These are phyloP conservation scores for Tarsius wallacei DNA, from an alignment of 2,797 vertebrate species.

Conservation along the genomic window DNA sequence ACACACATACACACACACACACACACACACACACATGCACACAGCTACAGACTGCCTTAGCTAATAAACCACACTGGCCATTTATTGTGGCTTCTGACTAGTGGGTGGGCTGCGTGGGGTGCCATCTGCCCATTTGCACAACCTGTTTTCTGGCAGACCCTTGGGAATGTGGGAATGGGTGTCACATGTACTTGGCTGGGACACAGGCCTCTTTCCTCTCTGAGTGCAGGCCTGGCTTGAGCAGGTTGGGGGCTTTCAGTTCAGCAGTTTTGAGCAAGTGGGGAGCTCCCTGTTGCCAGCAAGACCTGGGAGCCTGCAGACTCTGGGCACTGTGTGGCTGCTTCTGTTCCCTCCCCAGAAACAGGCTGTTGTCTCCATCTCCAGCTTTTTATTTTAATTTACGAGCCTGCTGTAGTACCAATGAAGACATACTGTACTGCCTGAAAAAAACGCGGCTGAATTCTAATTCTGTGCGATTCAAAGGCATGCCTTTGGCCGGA, in stretches of 20 bases:
- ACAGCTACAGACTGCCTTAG: accelerated
- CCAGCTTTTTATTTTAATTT: constrained; percentile 72
- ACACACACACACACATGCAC: accelerated
- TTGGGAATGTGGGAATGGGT: neutral
- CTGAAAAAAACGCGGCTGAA: constrained; percentile 8
- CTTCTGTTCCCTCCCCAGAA: neutral
- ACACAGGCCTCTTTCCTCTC: neutral
- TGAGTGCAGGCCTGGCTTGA: neutral
- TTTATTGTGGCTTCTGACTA: neutral
- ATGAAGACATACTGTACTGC: constrained; percentile 71
- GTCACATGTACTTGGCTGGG: too few relatives aligned
- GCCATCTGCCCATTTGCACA: neutral
- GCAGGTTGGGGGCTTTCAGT: neutral
- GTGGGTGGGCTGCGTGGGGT: neutral
- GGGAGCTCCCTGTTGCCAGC: neutral
- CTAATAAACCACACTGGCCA: neutral
- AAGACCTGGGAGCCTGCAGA: neutral
- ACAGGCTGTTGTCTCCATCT: constrained; percentile 11
- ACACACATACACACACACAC: too few relatives aligned
- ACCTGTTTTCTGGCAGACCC: neutral
- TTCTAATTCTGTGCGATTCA: constrained; percentile 37
- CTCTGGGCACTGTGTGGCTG: neutral
- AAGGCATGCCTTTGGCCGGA: neutral
- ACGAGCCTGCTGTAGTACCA: constrained; percentile 47
- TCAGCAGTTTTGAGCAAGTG: neutral